Conservation (phyloP, 2,797 vertebrate genomes). For the Acrossocheilus fasciatus region DNA sequence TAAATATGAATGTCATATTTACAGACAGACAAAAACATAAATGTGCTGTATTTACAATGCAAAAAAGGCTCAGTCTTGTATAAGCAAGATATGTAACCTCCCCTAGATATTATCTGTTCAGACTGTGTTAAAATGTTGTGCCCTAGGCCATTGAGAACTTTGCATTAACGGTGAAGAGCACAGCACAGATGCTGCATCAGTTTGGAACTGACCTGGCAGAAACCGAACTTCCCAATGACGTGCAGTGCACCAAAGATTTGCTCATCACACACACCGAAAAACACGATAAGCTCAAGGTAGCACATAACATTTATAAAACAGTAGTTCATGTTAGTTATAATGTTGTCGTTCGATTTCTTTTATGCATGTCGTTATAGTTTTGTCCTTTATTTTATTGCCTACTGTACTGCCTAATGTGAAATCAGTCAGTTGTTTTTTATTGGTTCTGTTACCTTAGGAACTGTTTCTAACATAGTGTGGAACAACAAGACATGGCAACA, state of each 20-base stretch:
- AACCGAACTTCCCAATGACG: slow-evolving; percentile 90
- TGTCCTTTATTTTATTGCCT: background rate
- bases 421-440: background rate
- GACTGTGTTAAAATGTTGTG: slow-evolving; percentile 21
- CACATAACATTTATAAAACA: background rate
- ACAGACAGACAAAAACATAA: background rate
- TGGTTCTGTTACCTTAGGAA: background rate
- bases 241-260: slow-evolving; percentile 89
- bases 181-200: slow-evolving; percentile 90
- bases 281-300: slow-evolving; percentile 87
- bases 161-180: slow-evolving; percentile 92
- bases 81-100: background rate
- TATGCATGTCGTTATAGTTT: background rate
- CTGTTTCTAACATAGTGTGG: background rate
- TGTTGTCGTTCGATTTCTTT: background rate
- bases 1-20: background rate
- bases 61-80: background rate
- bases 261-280: slow-evolving; percentile 84
- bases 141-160: slow-evolving; percentile 94
- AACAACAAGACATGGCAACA: background rate
- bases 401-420: background rate
- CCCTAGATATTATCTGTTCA: background rate
- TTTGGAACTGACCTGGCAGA: slow-evolving; percentile 88
- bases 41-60: background rate
- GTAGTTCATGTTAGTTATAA: too few species aligned